These are phyloP conservation scores for Vanacampus margaritifer DNA, from an alignment of 2,113 vertebrate species.

Conservation along the genomic window DNA sequence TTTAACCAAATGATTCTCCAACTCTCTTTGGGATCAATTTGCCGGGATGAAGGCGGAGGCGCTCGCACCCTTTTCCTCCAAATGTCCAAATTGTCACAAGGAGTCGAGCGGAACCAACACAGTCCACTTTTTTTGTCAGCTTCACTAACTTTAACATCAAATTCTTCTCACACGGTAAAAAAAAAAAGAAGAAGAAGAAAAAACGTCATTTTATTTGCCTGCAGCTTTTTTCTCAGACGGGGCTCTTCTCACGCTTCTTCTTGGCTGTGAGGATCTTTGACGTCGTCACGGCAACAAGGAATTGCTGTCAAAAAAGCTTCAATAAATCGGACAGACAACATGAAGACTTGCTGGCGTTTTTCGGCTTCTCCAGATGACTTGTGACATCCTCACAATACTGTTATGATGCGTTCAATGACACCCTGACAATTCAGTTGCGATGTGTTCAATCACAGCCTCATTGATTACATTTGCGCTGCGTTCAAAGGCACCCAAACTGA, in stretches of 20 bases:
- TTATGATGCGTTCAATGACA: too few species aligned
- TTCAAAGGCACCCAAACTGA: too few species aligned
- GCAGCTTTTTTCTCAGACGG: not conserved
- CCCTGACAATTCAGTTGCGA: too few species aligned
- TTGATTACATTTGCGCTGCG: too few species aligned
- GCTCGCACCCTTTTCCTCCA: constrained; percentile 4
- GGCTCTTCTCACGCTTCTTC: not conserved
- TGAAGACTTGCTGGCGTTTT: not conserved
- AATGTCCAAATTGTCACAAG: not conserved
- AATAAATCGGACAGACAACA: not conserved
- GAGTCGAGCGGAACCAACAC: not conserved
- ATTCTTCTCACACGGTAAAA: not conserved
- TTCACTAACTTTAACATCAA: constrained; percentile 18
- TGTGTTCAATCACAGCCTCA: too few species aligned
- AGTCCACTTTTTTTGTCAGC: constrained; percentile 8
- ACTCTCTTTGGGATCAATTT: constrained; percentile 52
- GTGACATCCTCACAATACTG: too few species aligned
- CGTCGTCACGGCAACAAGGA: not conserved
- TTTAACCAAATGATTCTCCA: constrained; percentile 27
- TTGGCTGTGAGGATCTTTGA: not conserved
- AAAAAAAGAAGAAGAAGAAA: not conserved
- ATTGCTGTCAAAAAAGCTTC: constrained; percentile 1
- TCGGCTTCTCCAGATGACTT: not conserved
- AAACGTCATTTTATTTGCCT: not conserved
- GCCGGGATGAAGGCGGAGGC: not conserved